A percentile compares a stretch with the other conserved stretches of the same genome.
Conservation (phyloP, 2,888 invertebrate genomes). For the Leptopterna dolabrata region DNA sequence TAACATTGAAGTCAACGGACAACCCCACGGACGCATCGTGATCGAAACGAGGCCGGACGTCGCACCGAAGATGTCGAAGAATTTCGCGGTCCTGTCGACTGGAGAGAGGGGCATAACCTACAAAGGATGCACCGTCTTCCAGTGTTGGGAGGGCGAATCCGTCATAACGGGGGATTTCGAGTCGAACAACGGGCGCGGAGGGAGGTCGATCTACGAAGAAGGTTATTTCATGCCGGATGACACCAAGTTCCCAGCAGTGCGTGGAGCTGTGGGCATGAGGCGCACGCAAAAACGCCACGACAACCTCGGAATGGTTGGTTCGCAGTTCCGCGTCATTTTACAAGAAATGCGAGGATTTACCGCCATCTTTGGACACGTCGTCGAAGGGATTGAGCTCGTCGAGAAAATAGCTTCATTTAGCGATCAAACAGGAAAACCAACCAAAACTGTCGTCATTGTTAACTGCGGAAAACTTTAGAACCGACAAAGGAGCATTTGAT, state of each 20-base stretch:
- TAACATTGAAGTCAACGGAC: constrained; percentile 80
- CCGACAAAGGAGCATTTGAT: constrained; percentile 17
- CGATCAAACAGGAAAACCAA: constrained; percentile 82
- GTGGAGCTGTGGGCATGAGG: constrained; percentile 85
- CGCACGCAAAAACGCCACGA: constrained; percentile 84
- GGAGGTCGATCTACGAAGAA: constrained; percentile 80
- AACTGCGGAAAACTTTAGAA: constrained; percentile 79
- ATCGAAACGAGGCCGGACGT: constrained; percentile 82
- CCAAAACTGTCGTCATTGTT: constrained; percentile 78
- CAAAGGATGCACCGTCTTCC: constrained; percentile 83
- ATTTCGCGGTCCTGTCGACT: constrained; percentile 78
- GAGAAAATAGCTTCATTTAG: constrained; percentile 83
- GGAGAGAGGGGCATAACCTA: constrained; percentile 82
- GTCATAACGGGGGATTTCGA: constrained; percentile 83
- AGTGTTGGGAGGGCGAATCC: constrained; percentile 85
- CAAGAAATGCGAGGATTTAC: constrained; percentile 87
- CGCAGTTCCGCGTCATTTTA: constrained; percentile 84
- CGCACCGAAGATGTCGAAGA: constrained; percentile 84
- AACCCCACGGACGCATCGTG: constrained; percentile 77
- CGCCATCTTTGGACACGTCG: constrained; percentile 83
- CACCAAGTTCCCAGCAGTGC: constrained; percentile 78
- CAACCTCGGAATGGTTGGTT: constrained; percentile 84
- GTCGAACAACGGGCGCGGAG: constrained; percentile 83
- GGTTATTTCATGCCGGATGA: constrained; percentile 85
- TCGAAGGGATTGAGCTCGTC: constrained; percentile 82